Evolutionary conservation across 2,888 invertebrate genomes (phyloP).

Genomic region (Lapara coniferarum): DNA sequence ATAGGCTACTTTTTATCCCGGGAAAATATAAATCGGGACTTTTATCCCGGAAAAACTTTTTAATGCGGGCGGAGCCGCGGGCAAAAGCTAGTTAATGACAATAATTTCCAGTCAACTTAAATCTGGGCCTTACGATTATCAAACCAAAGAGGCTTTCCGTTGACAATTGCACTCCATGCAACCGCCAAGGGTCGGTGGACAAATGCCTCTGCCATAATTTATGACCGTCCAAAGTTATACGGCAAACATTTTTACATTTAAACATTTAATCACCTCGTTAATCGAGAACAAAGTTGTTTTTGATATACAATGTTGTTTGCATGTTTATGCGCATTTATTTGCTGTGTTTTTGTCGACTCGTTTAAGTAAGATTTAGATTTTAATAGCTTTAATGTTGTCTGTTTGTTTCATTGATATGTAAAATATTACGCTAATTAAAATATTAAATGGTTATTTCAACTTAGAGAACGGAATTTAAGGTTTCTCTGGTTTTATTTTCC

Average conservation of each 20-base stretch:
- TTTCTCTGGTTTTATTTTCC: no score
- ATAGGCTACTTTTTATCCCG: no score
- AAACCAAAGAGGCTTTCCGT: slow-evolving; percentile 70
- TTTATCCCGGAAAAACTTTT: no score
- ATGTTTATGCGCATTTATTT: not conserved
- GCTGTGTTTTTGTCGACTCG: not conserved
- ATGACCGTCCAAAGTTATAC: slow-evolving; percentile 37
- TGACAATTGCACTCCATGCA: slow-evolving; percentile 69
- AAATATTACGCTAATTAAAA: no score
- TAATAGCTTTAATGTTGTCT: not conserved
- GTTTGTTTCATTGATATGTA: no score
- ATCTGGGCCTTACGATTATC: slow-evolving; percentile 78
- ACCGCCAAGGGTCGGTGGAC: slow-evolving; percentile 31
- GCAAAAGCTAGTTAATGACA: slow-evolving; percentile 71
- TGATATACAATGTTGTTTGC: slow-evolving; percentile 37
- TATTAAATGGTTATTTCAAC: no score
- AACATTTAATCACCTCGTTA: slow-evolving; percentile 44
- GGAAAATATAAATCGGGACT: no score
- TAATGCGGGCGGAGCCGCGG: no score
- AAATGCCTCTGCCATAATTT: slow-evolving; percentile 5
- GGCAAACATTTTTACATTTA: slow-evolving; percentile 28
- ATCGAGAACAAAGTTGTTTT: slow-evolving; percentile 45
- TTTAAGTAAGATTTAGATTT: not conserved
- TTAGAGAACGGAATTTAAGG: no score
- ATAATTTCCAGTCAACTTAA: slow-evolving; percentile 75